A percentile compares a stretch with the other conserved stretches of the same genome.
Evolutionary conservation across 2,113 vertebrate genomes (phyloP).

Genomic region (Podarcis cretensis): DNA sequence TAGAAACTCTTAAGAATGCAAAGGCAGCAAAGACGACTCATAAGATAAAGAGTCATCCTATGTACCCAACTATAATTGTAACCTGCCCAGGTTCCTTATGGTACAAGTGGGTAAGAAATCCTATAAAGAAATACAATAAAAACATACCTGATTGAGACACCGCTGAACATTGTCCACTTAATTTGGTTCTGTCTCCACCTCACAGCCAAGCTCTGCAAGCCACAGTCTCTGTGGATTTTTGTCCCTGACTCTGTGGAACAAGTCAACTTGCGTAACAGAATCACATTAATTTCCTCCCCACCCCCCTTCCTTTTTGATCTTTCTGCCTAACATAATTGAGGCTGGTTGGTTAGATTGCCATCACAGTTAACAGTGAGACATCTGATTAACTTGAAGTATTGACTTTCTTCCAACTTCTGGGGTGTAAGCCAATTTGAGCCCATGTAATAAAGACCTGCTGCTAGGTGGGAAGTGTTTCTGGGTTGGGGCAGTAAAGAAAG

Average conservation of each 20-base stretch:
- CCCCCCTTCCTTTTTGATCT: neutral
- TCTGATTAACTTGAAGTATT: slow-evolving; percentile 34
- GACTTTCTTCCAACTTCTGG: slow-evolving; percentile 39
- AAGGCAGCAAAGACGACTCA: no score
- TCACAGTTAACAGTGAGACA: slow-evolving; percentile 34
- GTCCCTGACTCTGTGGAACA: neutral
- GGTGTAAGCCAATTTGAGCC: slow-evolving; percentile 20
- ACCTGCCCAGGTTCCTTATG: no score
- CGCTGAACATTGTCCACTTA: neutral
- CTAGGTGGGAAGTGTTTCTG: neutral
- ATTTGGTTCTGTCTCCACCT: neutral
- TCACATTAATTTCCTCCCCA: slow-evolving; percentile 30
- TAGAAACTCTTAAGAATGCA: no score
- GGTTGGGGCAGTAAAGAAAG: slow-evolving; percentile 12
- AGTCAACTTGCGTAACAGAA: neutral
- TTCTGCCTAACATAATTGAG: slow-evolving; percentile 44
- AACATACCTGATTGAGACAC: neutral
- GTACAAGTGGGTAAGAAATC: no score
- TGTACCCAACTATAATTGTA: no score
- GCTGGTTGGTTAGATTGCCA: slow-evolving; percentile 43
- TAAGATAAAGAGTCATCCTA: no score
- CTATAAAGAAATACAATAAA: no score
- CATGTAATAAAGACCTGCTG: neutral
- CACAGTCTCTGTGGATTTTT: neutral
- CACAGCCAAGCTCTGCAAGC: neutral